phyloP scores from a whole-genome alignment of 2,888 invertebrate genomes.

The Thysanoteuthis rhombus region DNA sequence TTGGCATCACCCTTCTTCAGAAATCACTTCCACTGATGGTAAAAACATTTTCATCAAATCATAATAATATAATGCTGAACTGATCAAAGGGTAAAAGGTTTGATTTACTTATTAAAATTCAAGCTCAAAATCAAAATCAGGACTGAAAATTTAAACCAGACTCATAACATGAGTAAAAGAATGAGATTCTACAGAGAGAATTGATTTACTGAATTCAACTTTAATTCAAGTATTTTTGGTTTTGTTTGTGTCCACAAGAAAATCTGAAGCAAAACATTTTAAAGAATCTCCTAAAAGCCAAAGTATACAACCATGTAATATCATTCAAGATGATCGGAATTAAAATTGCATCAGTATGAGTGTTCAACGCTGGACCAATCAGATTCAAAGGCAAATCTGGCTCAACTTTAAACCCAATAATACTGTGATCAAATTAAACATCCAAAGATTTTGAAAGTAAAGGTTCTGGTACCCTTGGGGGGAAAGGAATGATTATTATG shows the following conservation, averaged over 20 bases:
- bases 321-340: not conserved
- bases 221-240: not conserved
- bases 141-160: no score
- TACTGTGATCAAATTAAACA: not conserved
- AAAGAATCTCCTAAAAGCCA: not conserved
- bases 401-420: not conserved
- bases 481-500: no score
- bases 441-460: not conserved
- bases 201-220: not conserved
- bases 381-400: not conserved
- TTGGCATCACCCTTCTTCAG: not conserved
- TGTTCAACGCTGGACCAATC: not conserved
- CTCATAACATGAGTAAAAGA: not conserved
- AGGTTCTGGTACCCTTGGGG: not conserved
- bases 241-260: not conserved
- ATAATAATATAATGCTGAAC: not conserved
- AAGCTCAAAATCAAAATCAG: no score
- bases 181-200: not conserved
- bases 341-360: not conserved
- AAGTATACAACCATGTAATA: not conserved
- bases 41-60: not conserved
- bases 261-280: not conserved
- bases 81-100: not conserved
- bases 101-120: not conserved
- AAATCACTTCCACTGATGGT: not conserved